Conservation (phyloP, 2,888 invertebrate genomes). For the Pristionchus fissidentatus region DNA sequence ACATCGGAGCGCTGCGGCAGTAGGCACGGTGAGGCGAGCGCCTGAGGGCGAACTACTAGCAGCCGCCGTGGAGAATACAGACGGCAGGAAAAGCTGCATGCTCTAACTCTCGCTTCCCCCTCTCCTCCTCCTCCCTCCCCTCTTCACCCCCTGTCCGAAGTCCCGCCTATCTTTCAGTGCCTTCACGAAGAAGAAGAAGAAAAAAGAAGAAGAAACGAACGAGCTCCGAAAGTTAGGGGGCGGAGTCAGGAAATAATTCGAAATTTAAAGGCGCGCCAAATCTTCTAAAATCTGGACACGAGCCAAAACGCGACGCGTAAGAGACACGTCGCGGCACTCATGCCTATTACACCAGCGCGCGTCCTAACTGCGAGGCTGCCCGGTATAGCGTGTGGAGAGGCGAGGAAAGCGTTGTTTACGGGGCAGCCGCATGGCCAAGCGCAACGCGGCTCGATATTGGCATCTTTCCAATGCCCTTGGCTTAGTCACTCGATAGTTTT, state of each 20-base stretch:
- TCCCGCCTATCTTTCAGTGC: not conserved
- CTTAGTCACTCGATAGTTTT: conserved; percentile 23
- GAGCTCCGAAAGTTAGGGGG: conserved; percentile 10
- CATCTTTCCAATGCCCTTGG: not conserved
- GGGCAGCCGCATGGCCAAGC: not conserved
- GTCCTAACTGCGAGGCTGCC: not conserved
- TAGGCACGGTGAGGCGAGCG: not conserved
- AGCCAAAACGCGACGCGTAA: conserved; percentile 1
- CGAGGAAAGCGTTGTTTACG: not conserved
- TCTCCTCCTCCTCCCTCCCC: conserved; percentile 10
- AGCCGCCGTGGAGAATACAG: not conserved
- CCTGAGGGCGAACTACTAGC: not conserved
- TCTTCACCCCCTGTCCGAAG: not conserved
- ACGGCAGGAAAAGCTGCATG: not conserved
- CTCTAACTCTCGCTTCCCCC: not conserved
- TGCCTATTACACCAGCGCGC: not conserved
- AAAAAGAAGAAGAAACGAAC: not conserved
- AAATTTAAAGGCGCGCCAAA: conserved; percentile 11
- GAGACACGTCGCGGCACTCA: not conserved
- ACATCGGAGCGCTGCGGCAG: conserved; percentile 18
- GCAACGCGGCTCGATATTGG: conserved; percentile 1
- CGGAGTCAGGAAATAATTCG: conserved; percentile 13
- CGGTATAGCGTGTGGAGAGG: not conserved
- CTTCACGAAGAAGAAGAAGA: not conserved
- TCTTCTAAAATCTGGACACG: not conserved